Percentiles rank a stretch among this genome's conserved stretches.
Conservation (phyloP, 1,140 invertebrate species). For the Drosophila takahashii region DNA sequence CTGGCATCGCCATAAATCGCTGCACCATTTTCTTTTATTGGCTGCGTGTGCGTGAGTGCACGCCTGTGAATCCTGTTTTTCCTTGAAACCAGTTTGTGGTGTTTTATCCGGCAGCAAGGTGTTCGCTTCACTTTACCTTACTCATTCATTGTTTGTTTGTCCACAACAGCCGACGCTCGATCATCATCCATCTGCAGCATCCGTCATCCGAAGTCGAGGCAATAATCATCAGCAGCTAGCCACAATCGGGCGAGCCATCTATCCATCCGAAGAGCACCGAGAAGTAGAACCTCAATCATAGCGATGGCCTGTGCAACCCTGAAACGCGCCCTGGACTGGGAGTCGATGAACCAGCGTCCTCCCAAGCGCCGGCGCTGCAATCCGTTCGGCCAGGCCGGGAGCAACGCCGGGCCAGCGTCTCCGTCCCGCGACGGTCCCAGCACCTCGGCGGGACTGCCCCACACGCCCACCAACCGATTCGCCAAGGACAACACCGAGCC, state of each 20-base stretch:
- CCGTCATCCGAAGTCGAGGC: constrained; percentile 39
- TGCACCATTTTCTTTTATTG: constrained; percentile 75
- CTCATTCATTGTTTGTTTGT: constrained; percentile 36
- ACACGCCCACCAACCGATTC: constrained; percentile 79
- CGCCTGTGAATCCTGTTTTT: constrained; percentile 74
- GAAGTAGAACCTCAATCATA: constrained; percentile 48
- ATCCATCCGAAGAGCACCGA: constrained; percentile 4
- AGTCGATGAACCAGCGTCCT: constrained; percentile 92
- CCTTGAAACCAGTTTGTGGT: constrained; percentile 72
- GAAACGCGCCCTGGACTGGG: constrained; percentile 96
- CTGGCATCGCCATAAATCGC: constrained; percentile 59
- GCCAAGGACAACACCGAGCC: constrained; percentile 85
- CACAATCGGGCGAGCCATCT: constrained; percentile 15
- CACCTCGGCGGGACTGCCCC: constrained; percentile 65
- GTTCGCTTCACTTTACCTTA: constrained; percentile 15
- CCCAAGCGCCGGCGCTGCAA: constrained; percentile 94
- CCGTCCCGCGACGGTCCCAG: constrained; percentile 60
- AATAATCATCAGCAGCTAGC: constrained; percentile 45
- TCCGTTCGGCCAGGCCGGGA: constrained; percentile 90
- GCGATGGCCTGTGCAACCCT: constrained; percentile 97
- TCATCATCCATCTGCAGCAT: constrained; percentile 23
- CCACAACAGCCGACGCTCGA: constrained; percentile 16
- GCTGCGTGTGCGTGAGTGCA: constrained; percentile 17
- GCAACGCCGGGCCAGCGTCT: constrained; percentile 88
- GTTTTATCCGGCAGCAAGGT: constrained; percentile 44